A percentile compares a stretch with the other conserved stretches of the same genome.
Conservation (phyloP, 1,140 invertebrate species). For the Sarcophaga bullata region DNA sequence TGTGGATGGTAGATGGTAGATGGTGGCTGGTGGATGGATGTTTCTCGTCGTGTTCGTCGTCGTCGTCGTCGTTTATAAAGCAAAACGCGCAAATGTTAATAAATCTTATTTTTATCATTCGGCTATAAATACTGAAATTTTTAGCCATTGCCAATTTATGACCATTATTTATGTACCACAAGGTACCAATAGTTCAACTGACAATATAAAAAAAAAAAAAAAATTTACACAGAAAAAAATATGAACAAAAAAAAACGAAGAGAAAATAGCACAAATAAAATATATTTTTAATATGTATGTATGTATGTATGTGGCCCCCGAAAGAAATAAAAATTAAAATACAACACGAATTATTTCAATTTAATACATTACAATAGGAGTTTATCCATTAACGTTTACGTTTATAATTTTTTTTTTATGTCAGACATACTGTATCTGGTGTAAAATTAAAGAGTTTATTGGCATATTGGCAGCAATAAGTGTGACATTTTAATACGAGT, state of each 20-base stretch:
- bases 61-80: background rate
- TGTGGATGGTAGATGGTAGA: background rate
- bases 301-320: too few species aligned
- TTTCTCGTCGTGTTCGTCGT: too few species aligned
- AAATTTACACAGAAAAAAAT: background rate
- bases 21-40: background rate
- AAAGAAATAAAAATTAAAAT: background rate
- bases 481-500: too few species aligned
- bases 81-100: constrained; percentile 60
- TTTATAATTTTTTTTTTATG: too few species aligned
- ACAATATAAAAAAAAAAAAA: background rate
- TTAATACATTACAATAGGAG: background rate
- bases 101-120: constrained; percentile 67
- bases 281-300: background rate
- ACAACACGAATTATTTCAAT: constrained; percentile 19
- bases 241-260: too few species aligned
- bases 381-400: too few species aligned
- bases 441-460: too few species aligned
- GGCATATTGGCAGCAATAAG: too few species aligned
- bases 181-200: constrained; percentile 37
- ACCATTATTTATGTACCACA: constrained; percentile 64
- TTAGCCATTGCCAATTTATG: constrained; percentile 66
- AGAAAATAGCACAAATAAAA: background rate
- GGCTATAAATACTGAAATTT: constrained; percentile 66
- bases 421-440: too few species aligned